Percentiles rank a stretch among this genome's conserved stretches.
phyloP scores from a whole-genome alignment of 2,113 vertebrate genomes.

The Herpetotheres cachinnans region DNA sequence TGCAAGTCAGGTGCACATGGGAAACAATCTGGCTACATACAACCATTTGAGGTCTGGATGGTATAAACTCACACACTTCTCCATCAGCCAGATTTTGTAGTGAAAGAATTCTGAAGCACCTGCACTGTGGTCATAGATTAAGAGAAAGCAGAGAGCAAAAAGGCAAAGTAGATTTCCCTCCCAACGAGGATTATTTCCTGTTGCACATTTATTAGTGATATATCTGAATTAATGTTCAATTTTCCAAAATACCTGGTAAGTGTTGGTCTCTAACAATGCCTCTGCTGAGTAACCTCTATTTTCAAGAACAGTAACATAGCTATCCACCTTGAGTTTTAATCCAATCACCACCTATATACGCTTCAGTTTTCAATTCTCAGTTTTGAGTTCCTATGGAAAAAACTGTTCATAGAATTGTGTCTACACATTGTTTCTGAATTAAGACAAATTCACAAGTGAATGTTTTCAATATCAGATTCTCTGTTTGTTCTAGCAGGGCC shows the following conservation, averaged over 20 bases:
- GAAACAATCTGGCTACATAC: neutral
- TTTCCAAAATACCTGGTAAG: neutral
- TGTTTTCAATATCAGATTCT: neutral
- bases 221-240: neutral
- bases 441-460: neutral
- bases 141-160: neutral
- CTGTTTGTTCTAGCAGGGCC: neutral
- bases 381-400: neutral
- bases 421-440: neutral
- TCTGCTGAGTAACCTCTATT: neutral
- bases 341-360: rapidly evolving
- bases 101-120: neutral
- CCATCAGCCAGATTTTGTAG: neutral
- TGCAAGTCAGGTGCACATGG: neutral
- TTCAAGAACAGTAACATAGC: neutral
- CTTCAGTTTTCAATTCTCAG: neutral
- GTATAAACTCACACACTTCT: neutral
- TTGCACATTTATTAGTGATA: neutral
- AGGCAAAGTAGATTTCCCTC: neutral
- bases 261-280: neutral
- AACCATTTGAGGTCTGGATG: neutral
- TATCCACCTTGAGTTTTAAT: neutral
- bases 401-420: neutral
- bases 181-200: neutral
- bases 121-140: neutral